Evolutionary conservation across 2,113 vertebrate species (phyloP), one percentile per base, ranked within the genome.

Genomic region (Brachypodius melanocephalos): DNA sequence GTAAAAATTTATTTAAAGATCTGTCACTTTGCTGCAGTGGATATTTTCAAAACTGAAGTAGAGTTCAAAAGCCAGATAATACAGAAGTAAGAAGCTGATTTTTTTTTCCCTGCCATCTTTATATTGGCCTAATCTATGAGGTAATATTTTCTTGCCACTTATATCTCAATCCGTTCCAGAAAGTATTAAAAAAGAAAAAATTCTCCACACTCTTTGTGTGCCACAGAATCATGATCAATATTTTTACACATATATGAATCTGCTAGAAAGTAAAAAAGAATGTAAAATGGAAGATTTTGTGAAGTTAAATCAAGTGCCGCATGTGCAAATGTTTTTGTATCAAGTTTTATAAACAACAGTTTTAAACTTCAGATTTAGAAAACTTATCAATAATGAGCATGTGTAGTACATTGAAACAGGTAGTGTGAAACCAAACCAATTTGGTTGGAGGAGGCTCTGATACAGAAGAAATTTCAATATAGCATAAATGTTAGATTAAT

Each of bases 21-120:
- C 31, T 75, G 17, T 2, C 8, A 66, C 67, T 58, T 14, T 1
- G 0, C n/a, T 57, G 18, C 16, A 12, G 6, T 20, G 4, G 15
- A n/a, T 67, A 6, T 62, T 88, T 90, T 67, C 22, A 45, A 79
- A 92, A 85, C 9, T 32, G 22, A 71, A 40, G 10, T n/a, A n/a
- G 22, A 77, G 18, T 40, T 65, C 0, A 1, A 40, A 4, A 36
- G 8, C 2, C 19, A 58, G 42, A 36, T 66, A 61, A 57, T n/a
- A 54, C 2, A 55, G 29, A 84, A 69, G 17, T 40, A 19, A 81
- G 72, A 87, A 34, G 1, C 0, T 72, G 3, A 3, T 14, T 3
- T 46, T 43, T 48, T 61, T 68, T 69, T 51, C 5, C 20, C 20
- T 63, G 17, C 12, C 25, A 69, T 63, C 13, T 80, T 81, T 84